Evolutionary conservation across 2,888 invertebrate genomes (phyloP), one percentile per base, ranked within the genome.

Genomic region (Tricholauxania praeusta): DNA sequence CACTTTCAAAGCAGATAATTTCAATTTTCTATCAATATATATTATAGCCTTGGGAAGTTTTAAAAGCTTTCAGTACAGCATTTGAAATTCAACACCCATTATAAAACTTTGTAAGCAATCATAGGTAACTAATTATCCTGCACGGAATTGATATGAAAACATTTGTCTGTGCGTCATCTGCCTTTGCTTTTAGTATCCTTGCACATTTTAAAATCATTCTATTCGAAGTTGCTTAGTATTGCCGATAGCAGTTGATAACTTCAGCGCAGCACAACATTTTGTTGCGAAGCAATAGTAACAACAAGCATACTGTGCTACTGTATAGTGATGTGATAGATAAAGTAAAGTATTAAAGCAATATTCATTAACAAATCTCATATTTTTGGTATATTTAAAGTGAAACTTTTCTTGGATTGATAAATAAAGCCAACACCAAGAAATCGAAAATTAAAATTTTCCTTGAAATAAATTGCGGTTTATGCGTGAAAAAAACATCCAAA

Each of bases 51-150:
- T 39, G 10, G 10, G 39, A 39, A 39, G 10, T 10, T 39, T 39
- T 39, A 10, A 39, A 39, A 39, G 39, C 28, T 12, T 62, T 62
- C 12, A 39, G 1, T 47, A 62, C 47, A 15, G 60, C 47, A 28
- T 15, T 39, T 62, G 60, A 62, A 39, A 62, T 39, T 62, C n/a
- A n/a, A 62, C 28, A 62, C 60, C 47, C 28, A 62, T 62, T 47
- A 62, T 17, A 28, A 39, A 62, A 39, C 39, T n/a, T 5, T 62
- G 39, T 39, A 62, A 47, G 47, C 60, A 47, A 32, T 59, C 28
- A 14, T 19, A 59, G 6, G 14, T 17, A n/a, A 8, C 47, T 62
- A 62, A 62, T 39, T 62, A 62, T 39, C 39, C 39, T 47, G n/a
- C 39, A 14, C n/a, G n/a, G 60, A 8, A 39, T 59, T 59, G 17